Percentiles rank a stretch among this genome's conserved stretches.
phyloP scores from a whole-genome alignment of 2,113 vertebrate genomes.

The Pseudolaguvia tuberculata region DNA sequence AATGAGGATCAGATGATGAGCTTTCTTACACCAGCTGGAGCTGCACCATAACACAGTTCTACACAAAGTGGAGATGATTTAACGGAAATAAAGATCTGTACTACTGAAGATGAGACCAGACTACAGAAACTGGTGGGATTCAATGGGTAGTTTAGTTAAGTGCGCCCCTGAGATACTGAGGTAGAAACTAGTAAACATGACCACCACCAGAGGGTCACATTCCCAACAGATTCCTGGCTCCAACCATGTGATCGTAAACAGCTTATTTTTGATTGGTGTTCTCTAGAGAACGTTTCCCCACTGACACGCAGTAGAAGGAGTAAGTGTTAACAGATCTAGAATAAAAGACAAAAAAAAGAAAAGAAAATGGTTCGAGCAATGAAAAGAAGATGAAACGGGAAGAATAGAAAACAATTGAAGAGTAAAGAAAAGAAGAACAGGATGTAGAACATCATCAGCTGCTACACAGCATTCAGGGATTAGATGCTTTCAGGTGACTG shows the following conservation, averaged over 20 bases:
- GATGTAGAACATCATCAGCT: too few relatives aligned
- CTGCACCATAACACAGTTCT: conserved; percentile 60
- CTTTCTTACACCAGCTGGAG: conserved; percentile 14
- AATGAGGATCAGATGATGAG: conserved; percentile 60
- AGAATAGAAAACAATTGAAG: too few relatives aligned
- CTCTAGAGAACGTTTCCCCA: background rate
- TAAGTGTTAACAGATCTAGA: conserved; percentile 6
- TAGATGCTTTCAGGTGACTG: conserved; percentile 76
- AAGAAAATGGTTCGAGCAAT: too few relatives aligned
- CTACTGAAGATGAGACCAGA: too few relatives aligned
- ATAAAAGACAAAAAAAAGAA: background rate
- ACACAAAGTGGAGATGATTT: conserved; percentile 59
- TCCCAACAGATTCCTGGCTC: conserved; percentile 74
- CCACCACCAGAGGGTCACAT: conserved; percentile 78
- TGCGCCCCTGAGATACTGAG: conserved; percentile 86
- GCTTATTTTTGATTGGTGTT: background rate
- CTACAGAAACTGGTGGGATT: too few relatives aligned
- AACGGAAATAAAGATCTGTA: conserved; percentile 66
- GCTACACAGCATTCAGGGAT: conserved; percentile 55
- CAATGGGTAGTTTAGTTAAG: conserved; percentile 78
- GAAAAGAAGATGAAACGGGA: too few relatives aligned
- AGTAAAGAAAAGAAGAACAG: too few relatives aligned
- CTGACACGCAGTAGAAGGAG: background rate
- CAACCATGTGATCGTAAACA: conserved; percentile 30
- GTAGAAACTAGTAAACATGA: conserved; percentile 91